Base-by-base conservation (phyloP, 2,113 vertebrate species). In the Ameiurus melas region DNA sequence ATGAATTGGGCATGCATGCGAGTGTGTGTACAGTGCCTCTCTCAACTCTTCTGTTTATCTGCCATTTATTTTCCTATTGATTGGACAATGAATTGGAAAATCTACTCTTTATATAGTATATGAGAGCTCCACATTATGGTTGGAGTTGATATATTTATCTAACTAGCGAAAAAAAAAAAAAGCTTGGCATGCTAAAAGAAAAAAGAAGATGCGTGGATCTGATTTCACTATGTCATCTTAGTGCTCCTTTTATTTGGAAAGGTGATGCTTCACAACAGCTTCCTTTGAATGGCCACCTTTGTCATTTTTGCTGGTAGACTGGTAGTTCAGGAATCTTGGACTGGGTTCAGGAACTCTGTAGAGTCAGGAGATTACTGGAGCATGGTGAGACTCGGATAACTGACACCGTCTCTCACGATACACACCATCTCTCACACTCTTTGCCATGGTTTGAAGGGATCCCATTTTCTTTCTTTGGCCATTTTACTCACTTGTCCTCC, bases 301-400 rank as follows among this genome's bases (percentile, higher is more conserved):
- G 94, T 95, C 89, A 22, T 80, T 55, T 89, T 55, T 70, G 88
- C 85, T 91, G 73, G 73, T 90, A 86, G 93, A 94, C 95, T 90
- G 93, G 89, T 90, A 91, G 80, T 85, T 87, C 91, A 82, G 85
- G 87, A 89, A 77, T 83, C 58, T 91, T 94, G 95, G 94, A 94
- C 55, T 88, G 83, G 92, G 91, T 94, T 95, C 94, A 94, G 92
- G 94, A 95, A 94, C 94, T 94, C 90, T 73, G 90, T 90, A 66
- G 64, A 12, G 90, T 93, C 93, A 94, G 92, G 92, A 94, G 93
- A 95, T 95, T 94, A 95, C 93, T 94, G 94, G 92, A 94, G 94
- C 93, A 93, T 93, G 91, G 93, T 92, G 88, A 93, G 94, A 91
- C 92, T 94, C 91, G 90, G 94, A 95, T 95, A 95, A 94, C 94